Evolutionary conservation across 2,113 vertebrate genomes (phyloP).

Genomic region (Muntiacus reevesi): DNA sequence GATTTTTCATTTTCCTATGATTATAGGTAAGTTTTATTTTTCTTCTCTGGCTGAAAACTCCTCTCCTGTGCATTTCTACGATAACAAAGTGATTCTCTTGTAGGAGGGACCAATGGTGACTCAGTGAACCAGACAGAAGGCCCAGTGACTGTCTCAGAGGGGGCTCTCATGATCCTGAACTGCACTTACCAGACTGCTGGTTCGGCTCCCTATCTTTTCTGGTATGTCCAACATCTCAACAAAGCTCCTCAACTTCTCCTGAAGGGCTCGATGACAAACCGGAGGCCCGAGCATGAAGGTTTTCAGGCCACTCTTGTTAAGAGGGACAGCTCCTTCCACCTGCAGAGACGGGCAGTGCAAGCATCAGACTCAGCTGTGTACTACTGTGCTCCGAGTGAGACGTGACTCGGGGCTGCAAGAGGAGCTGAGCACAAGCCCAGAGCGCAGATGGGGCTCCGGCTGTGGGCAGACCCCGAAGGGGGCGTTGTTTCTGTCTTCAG

Average conservation of each 20-base stretch:
- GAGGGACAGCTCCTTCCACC: background rate
- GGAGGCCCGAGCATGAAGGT: background rate
- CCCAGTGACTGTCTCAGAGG: background rate
- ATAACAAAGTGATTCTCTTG: background rate
- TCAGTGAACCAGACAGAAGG: constrained; percentile 43
- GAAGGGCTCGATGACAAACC: background rate
- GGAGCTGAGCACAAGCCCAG: background rate
- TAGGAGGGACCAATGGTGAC: background rate
- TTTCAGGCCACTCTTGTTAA: background rate
- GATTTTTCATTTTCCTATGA: background rate
- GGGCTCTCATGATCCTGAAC: background rate
- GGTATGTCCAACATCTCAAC: constrained; percentile 20
- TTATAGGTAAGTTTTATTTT: background rate
- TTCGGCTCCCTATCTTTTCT: background rate
- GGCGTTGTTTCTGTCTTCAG: background rate
- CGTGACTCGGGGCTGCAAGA: background rate
- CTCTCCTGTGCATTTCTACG: background rate
- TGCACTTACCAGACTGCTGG: background rate
- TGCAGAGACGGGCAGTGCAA: background rate
- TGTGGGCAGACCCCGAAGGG: too few species aligned
- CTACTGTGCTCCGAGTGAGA: background rate
- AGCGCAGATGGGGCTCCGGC: background rate
- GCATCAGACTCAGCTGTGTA: background rate
- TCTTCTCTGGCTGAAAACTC: background rate
- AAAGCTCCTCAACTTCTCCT: background rate